Evolutionary conservation across 2,797 vertebrate species (phyloP), one percentile per base, ranked within the genome.

Genomic region (Spea hammondii): DNA sequence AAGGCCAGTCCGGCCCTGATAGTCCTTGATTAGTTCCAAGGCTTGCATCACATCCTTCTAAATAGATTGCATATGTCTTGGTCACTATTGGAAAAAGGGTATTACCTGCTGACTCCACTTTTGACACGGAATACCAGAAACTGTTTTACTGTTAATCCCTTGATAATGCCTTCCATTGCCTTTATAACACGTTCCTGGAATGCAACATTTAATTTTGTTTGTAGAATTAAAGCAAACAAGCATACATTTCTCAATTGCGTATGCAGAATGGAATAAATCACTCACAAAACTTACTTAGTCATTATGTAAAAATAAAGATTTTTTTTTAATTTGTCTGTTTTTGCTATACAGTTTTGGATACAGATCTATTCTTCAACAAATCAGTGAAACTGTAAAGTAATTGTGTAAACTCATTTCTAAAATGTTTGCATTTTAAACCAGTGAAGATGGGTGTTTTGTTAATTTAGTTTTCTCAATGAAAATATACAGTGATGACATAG

Each of bases 121-220:
- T 86, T 96, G 96, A 86, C 96, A 97, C 0, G 89, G 89, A 71
- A 89, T 90, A 48, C 92, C 94, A 0, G 95, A 96, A 73, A 83
- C 84, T 0, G 95, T 96, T 71, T 89, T n/a, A 0, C 95, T 96
- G 65, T 87, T n/a, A 0, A 13, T 85, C n/a, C 96, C 96, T 85
- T 94, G 93, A 80, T 97, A 97, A 86, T 93, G 94, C 54, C 90
- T 91, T 0, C 95, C 96, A 76, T 89, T 92, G 68, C 93, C 93
- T 0, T 86, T 92, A 86, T 95, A 97, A 85, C 96, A 97, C 2
- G 86, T 90, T 17, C 85, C 96, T 97, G 84, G 76, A 53, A 54
- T 74, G 17, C 67, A 54, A 5, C 14, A 60, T 70, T 47, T n/a
- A 4, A 59, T n/a, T n/a, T 71, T 13, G 7, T n/a, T 11, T 46